phyloP scores from a whole-genome alignment of 2,797 vertebrate genomes.

The Anolis apletophallus region DNA sequence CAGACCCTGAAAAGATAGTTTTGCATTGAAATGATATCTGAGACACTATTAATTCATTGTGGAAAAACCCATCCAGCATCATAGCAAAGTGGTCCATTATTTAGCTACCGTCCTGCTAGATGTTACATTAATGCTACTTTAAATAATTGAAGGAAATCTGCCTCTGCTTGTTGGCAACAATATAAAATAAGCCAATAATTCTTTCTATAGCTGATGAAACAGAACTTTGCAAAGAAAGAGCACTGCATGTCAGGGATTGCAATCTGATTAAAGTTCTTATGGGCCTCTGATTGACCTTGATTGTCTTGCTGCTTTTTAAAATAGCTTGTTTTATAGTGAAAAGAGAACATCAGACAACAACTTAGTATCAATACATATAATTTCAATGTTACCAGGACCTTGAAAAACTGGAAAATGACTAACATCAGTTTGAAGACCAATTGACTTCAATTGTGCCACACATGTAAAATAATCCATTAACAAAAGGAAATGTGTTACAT shows the following conservation, averaged over 20 bases:
- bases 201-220: neutral
- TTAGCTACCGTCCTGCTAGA: neutral
- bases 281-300: neutral
- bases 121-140: neutral
- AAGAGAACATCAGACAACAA: neutral
- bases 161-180: neutral
- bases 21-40: neutral
- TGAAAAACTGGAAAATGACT: neutral
- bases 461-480: neutral
- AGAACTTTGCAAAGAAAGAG: neutral
- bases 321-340: neutral
- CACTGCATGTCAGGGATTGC: neutral
- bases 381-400: neutral
- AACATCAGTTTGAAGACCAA: neutral
- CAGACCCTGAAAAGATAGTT: neutral
- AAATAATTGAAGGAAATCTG: neutral
- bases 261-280: constrained; percentile 1
- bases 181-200: neutral
- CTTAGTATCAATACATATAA: neutral
- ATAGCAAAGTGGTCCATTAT: neutral
- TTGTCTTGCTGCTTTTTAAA: neutral
- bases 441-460: neutral
- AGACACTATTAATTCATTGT: neutral
- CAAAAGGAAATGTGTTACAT: neutral
- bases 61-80: neutral